Evolutionary conservation across 2,113 vertebrate species (phyloP), one percentile per base, ranked within the genome.

Genomic region (Epinephelus moara): DNA sequence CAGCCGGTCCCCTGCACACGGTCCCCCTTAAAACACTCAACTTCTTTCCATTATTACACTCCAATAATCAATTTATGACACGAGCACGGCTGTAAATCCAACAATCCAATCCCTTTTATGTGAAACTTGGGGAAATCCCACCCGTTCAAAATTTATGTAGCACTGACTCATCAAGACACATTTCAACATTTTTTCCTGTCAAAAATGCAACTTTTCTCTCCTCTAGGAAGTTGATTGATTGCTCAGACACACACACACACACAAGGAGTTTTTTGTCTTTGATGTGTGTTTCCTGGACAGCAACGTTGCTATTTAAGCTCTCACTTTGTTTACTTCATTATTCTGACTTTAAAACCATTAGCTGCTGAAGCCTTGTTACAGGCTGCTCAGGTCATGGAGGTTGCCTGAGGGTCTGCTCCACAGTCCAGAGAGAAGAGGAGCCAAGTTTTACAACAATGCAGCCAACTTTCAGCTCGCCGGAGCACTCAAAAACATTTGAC

Each of bases 401-500:
- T 76, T 87, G 82, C 70, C 42, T 15, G 56, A 49, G 67, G 81
- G 75, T 84, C 74, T 82, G 72, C 81, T 84, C 19, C 75, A 66
- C 82, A 37, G 50, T 68, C 63, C 68, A 59, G 40, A 55, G 40
- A 30, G 59, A 45, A 30, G 59, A 45, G 42, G 42, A 86, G 82
- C 63, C 81, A 90, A 94, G 86, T 92, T 91, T 75, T 80, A 85
- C 85, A 90, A 93, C 92, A 92, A 89, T 88, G 88, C 71, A 18
- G 87, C 61, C 81, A 94, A 94, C 94, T 94, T 94, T 85, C 55
- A 76, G 69, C 68, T 87, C 61, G 67, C 79, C 30, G 6, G 33
- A 90, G 62, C 49, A 47, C 75, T 76, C 52, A 74, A 18, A 86
- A 70, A 84, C 86, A 83, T 88, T 84, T 89, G 77, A 89, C 84